Percentiles rank a stretch among this genome's conserved stretches.
Conservation (phyloP, 1,140 invertebrate species). For the Rhopalosiphum padi region DNA sequence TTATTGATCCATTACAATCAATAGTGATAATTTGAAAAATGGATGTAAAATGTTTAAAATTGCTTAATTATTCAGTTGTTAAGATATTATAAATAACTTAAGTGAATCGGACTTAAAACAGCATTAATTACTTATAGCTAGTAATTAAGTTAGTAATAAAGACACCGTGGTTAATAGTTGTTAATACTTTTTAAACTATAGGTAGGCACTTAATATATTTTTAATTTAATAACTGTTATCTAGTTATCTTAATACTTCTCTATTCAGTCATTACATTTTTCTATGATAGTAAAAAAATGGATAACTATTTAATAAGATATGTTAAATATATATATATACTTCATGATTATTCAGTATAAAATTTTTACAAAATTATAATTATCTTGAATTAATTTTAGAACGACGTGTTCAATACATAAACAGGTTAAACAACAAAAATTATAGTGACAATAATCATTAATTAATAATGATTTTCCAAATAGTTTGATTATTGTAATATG, state of each 20-base stretch:
- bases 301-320: not conserved
- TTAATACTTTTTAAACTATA: not conserved
- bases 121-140: not conserved
- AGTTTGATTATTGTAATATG: not conserved
- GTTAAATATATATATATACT: not conserved
- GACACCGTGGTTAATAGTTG: not conserved
- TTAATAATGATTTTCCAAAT: not conserved
- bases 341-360: not conserved
- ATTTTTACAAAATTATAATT: not conserved
- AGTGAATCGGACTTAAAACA: not conserved
- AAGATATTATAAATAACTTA: not conserved
- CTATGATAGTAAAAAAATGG: not conserved
- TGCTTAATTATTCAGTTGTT: not conserved
- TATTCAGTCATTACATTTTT: not conserved
- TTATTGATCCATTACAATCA: not conserved
- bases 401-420: not conserved
- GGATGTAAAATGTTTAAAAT: not conserved
- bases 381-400: not conserved
- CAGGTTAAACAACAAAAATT: not conserved
- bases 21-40: not conserved
- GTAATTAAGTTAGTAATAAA: not conserved
- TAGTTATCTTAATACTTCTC: not conserved
- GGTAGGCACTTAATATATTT: not conserved
- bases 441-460: not conserved
- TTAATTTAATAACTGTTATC: not conserved